Evolutionary conservation across 2,797 vertebrate genomes (phyloP).

Genomic region (Molothrus aeneus): DNA sequence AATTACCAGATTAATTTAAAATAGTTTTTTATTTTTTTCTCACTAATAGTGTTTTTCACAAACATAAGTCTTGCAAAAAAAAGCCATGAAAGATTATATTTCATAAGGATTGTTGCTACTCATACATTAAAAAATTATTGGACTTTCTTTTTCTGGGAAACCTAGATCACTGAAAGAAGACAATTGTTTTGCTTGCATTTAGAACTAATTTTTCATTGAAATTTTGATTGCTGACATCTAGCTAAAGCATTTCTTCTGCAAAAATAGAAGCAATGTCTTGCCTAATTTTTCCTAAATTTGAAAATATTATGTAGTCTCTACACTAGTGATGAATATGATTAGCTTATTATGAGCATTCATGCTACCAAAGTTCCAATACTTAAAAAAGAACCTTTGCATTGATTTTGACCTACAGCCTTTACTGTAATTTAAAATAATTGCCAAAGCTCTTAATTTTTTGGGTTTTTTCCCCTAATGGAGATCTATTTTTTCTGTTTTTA

Average conservation of each 20-base stretch:
- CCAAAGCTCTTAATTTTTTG: not conserved
- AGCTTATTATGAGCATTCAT: not conserved
- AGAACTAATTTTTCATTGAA: not conserved
- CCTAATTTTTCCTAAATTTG: not conserved
- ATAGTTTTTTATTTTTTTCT: not conserved
- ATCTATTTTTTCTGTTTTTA: not conserved
- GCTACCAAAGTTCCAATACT: not conserved
- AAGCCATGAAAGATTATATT: not conserved
- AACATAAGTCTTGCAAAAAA: not conserved
- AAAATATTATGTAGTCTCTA: not conserved
- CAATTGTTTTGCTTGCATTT: not conserved
- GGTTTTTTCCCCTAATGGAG: not conserved
- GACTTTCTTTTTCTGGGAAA: not conserved
- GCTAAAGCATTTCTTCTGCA: not conserved
- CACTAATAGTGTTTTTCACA: accelerated
- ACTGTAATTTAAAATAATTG: not conserved
- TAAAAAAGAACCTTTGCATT: not conserved
- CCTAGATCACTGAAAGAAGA: not conserved
- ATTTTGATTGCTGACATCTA: not conserved
- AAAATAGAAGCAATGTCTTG: not conserved
- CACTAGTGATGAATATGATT: not conserved
- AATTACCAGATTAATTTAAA: not conserved
- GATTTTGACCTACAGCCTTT: not conserved
- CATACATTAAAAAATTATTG: not conserved
- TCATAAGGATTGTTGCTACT: not conserved